Percentiles rank a stretch among this genome's conserved stretches.
Evolutionary conservation across 2,797 vertebrate species (phyloP).

Genomic region (Chlorospingus flavigularis): DNA sequence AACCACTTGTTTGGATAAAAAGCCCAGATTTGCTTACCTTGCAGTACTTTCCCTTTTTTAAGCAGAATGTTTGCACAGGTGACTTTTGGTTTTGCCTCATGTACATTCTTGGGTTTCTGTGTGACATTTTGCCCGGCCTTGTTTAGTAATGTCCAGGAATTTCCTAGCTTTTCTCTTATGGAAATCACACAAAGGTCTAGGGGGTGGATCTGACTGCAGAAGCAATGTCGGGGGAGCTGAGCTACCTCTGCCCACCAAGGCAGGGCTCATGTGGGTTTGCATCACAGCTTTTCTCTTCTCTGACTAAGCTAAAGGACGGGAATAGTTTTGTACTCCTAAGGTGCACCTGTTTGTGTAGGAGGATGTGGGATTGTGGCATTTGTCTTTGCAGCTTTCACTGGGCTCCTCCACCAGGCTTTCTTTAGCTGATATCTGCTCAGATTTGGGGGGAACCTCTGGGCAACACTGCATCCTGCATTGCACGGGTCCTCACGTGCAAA

Average conservation of each 20-base stretch:
- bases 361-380: constrained; percentile 57
- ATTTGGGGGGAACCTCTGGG: background rate
- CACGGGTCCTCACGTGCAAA: background rate
- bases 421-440: background rate
- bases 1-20: constrained; percentile 50
- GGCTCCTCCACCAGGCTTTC: background rate
- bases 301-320: constrained; percentile 44
- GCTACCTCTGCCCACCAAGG: background rate
- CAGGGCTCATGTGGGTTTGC: background rate
- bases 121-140: background rate
- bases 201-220: background rate
- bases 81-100: background rate
- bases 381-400: constrained; percentile 29
- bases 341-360: constrained; percentile 54
- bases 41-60: background rate
- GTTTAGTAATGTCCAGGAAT: background rate
- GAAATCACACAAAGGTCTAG: background rate
- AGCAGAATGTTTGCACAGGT: constrained; percentile 31
- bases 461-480: background rate
- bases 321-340: constrained; percentile 34
- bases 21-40: constrained; percentile 35
- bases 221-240: background rate
- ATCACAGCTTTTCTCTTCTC: constrained; percentile 14
- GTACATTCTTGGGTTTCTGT: background rate
- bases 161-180: background rate